phyloP scores from a whole-genome alignment of 2,113 vertebrate genomes.

The Arothron firmamentum region DNA sequence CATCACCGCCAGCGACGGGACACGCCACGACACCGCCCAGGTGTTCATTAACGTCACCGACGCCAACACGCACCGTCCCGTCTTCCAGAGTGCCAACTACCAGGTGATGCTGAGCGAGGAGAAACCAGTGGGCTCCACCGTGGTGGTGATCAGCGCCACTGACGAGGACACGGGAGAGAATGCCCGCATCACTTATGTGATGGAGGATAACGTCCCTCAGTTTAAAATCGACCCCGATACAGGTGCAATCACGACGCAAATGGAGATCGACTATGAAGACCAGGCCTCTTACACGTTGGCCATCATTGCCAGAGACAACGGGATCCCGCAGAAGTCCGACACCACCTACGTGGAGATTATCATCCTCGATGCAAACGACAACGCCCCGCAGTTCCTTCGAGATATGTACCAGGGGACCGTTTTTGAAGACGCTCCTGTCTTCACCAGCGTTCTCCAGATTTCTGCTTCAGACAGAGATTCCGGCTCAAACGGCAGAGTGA shows the following conservation, averaged over 20 bases:
- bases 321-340: constrained; percentile 93
- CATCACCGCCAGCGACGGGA: constrained; percentile 90
- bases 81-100: constrained; percentile 92
- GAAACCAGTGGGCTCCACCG: constrained; percentile 84
- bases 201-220: constrained; percentile 92
- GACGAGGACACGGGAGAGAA: constrained; percentile 97
- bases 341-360: constrained; percentile 93
- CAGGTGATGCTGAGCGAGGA: constrained; percentile 85
- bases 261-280: constrained; percentile 92
- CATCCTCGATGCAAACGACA: constrained; percentile 91
- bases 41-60: constrained; percentile 95
- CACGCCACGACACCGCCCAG: constrained; percentile 84
- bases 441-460: constrained; percentile 91
- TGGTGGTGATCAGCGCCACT: constrained; percentile 85
- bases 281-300: constrained; percentile 91
- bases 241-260: constrained; percentile 87
- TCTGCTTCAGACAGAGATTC: constrained; percentile 91
- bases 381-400: constrained; percentile 81
- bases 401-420: constrained; percentile 88
- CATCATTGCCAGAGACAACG: constrained; percentile 89
- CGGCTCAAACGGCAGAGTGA: constrained; percentile 84
- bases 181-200: constrained; percentile 87
- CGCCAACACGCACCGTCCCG: constrained; percentile 93
- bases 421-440: constrained; percentile 84
- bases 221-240: constrained; percentile 88